Base-by-base conservation (phyloP, 2,888 invertebrate species). In the Lycaena phlaeas region DNA sequence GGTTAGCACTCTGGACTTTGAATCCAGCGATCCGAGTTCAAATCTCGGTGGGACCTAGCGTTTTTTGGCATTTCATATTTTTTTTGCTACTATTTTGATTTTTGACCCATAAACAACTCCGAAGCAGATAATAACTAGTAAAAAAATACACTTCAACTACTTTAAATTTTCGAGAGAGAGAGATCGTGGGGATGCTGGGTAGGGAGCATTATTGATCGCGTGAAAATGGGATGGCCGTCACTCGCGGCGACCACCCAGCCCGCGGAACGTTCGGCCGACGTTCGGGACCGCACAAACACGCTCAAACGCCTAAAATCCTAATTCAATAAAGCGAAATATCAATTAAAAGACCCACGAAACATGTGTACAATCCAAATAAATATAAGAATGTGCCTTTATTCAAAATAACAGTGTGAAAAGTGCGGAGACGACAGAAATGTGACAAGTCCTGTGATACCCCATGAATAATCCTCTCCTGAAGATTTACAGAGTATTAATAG, bases 11-110 rank as follows among this genome's bases (percentile, higher is more conserved):
- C 85, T 85, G 85, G 85, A 85, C 85, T 85, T 85, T 85, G 90
- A 90, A 90, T 90, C 90, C 90, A 90, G 90, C 90, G 90, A 90
- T 90, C 90, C 90, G 90, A 90, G 90, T 90, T 90, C 90, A 90
- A 90, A 89, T 90, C 90, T 90, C 90, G 90, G 90, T 90, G 90
- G 90, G 84, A 84, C 81, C 81, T 81, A 2, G 0, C n/a, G 0
- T 4, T 3, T 30, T 18, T 41, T 46, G 52, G 53, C 50, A 37
- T 30, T 42, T 6, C 4, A 38, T 4, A 6, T 41, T 43, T 45
- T 43, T 37, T 46, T 39, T 40, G 46, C 34, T 36, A 27, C 26
- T 30, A 26, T 29, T 26, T 4, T 1, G 10, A 5, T 1, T 29
- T 26, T 4, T 1, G 10, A 5, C 1, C 12, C 2, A 42, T 4